Percentiles rank a stretch among this genome's conserved stretches.
phyloP scores from a whole-genome alignment of 1,140 invertebrate species.

The Drosophila oshimai region DNA sequence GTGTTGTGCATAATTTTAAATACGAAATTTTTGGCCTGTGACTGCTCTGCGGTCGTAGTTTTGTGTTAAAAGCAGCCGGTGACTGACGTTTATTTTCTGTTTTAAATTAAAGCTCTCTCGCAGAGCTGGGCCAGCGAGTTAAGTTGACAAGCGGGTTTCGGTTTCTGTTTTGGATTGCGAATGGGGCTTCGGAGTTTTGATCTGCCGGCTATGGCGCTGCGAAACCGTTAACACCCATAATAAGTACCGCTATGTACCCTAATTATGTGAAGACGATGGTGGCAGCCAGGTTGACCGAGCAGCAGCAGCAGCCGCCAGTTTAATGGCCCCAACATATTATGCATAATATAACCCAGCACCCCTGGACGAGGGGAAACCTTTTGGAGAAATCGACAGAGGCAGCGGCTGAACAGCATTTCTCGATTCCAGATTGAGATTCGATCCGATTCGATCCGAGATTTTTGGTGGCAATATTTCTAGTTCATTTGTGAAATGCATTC shows the following conservation, averaged over 20 bases:
- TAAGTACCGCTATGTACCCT: conserved; percentile 80
- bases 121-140: conserved; percentile 29
- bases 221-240: conserved; percentile 79
- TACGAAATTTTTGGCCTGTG: conserved; percentile 43
- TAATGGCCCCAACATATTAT: conserved; percentile 61
- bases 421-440: conserved; percentile 54
- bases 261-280: conserved; percentile 65
- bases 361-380: neutral
- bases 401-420: conserved; percentile 48
- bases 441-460: conserved; percentile 38
- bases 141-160: conserved; percentile 55
- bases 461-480: conserved; percentile 60
- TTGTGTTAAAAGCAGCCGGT: conserved; percentile 38
- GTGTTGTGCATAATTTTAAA: conserved; percentile 81
- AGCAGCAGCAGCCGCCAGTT: conserved; percentile 38
- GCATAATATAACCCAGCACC: conserved; percentile 45
- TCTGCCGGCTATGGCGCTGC: conserved; percentile 53
- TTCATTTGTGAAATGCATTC: conserved; percentile 75
- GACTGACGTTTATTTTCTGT: conserved; percentile 68
- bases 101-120: conserved; percentile 64
- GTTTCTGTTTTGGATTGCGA: conserved; percentile 42
- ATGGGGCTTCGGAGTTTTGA: conserved; percentile 43
- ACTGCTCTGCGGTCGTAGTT: neutral
- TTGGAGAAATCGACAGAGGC: conserved; percentile 60
- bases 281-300: conserved; percentile 6